Evolutionary conservation across 2,797 vertebrate genomes (phyloP), one percentile per base, ranked within the genome.

Genomic region (Mus spretus): DNA sequence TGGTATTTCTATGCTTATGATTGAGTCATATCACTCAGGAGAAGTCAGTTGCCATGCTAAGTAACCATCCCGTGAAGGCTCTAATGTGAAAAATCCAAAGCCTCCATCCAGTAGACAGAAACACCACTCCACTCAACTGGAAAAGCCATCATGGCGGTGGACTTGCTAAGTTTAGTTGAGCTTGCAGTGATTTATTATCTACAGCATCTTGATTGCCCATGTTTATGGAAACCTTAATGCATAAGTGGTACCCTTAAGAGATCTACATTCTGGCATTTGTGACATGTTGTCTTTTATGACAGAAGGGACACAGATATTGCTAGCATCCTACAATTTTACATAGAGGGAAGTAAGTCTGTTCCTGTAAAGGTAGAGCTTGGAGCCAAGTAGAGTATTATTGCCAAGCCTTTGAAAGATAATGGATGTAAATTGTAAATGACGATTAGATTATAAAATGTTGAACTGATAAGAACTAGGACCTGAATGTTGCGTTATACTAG

Each of bases 81-180:
- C 34, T 31, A 10, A 1, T 59, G 15, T 47, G 20, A 28, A 67
- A 65, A 84, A 88, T 55, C 0, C 40, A 44, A 75, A 57, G 3
- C 15, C 3, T 80, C 28, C 37, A 47, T 55, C 59, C 7, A 55
- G 28, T 1, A 65, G 37, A 13, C 24, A 77, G 31, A 67, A 50
- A 0, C 31, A 63, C 6, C 3, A 15, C 17, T 6, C 1, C 10
- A 37, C 5, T 24, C 6, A 65, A 3, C 1, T 72, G 15, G 53
- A 15, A 50, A 65, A 59, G 7, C 6, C 55, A 19, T 44, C 3
- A 3, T 2, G 11, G 22, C 83, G 12, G 20, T n/a, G 3, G 44
- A 40, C 28, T 15, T n/a, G 47, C 34, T 34, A 50, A 47, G 2
- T 6, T 34, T 20, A 61, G 47, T 72, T 40, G 87, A 87, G 19